Conservation (phyloP, 2,113 vertebrate species). For the Zeus faber region DNA sequence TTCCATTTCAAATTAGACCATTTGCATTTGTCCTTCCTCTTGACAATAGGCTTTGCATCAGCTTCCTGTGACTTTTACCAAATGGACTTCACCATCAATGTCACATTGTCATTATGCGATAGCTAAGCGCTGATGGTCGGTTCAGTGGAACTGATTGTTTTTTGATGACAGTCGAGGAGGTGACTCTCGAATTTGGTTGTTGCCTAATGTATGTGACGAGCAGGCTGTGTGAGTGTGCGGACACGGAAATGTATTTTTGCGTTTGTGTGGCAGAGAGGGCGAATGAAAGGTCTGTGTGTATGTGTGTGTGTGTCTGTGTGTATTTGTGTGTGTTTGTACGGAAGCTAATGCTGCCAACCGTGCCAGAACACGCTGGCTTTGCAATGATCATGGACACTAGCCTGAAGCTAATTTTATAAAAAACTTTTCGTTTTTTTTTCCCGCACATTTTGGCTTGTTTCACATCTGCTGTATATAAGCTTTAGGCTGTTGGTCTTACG, state of each 20-base stretch:
- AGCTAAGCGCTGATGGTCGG: conserved; percentile 22
- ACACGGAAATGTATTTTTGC: neutral
- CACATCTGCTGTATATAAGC: conserved; percentile 1
- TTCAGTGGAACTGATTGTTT: conserved; percentile 60
- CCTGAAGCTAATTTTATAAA: neutral
- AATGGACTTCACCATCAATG: conserved; percentile 32
- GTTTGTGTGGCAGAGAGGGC: neutral
- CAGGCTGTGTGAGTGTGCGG: conserved; percentile 7
- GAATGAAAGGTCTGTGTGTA: neutral
- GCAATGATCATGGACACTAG: too few relatives aligned
- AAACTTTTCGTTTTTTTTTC: neutral
- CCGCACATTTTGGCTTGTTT: neutral
- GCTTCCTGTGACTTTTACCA: conserved; percentile 32
- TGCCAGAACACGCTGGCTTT: too few relatives aligned
- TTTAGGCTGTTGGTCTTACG: conserved; percentile 15
- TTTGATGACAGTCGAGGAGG: conserved; percentile 32
- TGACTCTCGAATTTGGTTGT: neutral
- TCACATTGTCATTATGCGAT: conserved; percentile 51
- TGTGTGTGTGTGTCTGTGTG: conserved; percentile 1
- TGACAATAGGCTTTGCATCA: conserved; percentile 21
- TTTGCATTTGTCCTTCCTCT: conserved; percentile 57
- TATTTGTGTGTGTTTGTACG: neutral
- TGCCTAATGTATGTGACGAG: conserved; percentile 1
- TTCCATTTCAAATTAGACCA: conserved; percentile 45
- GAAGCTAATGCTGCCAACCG: too few relatives aligned